These are phyloP conservation scores for Varecia variegata DNA, from an alignment of 2,797 vertebrate genomes.

Conservation along the genomic window DNA sequence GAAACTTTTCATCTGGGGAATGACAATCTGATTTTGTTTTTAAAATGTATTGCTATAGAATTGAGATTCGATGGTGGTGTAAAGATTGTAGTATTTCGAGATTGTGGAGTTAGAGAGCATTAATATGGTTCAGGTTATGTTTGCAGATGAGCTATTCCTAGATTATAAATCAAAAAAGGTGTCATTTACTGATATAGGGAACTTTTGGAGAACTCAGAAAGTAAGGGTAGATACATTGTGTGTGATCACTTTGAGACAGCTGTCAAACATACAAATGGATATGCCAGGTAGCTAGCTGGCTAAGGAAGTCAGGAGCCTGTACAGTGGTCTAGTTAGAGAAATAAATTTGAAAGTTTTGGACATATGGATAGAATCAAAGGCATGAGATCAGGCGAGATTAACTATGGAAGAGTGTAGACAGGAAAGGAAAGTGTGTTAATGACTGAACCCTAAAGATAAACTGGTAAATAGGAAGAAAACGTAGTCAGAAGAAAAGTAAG, in stretches of 20 bases:
- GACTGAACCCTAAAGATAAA: background rate
- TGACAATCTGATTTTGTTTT: no score
- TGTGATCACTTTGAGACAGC: background rate
- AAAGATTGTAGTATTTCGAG: background rate
- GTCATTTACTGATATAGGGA: background rate
- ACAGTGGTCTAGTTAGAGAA: background rate
- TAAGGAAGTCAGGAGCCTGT: background rate
- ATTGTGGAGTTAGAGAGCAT: background rate
- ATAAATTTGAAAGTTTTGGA: background rate
- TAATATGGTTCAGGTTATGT: background rate
- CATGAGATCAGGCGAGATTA: background rate
- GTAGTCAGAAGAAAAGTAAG: background rate
- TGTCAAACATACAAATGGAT: background rate
- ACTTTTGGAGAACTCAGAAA: background rate
- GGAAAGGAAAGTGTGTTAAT: background rate
- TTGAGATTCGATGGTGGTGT: background rate
- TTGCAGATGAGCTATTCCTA: background rate
- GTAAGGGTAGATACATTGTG: background rate
- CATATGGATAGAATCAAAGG: background rate
- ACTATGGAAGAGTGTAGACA: background rate
- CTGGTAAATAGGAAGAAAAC: background rate
- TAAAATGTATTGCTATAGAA: background rate
- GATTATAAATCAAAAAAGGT: background rate
- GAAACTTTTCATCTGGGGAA: background rate
- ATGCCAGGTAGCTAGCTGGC: background rate